phyloP scores from a whole-genome alignment of 2,797 vertebrate genomes.

The Dryobates pubescens region DNA sequence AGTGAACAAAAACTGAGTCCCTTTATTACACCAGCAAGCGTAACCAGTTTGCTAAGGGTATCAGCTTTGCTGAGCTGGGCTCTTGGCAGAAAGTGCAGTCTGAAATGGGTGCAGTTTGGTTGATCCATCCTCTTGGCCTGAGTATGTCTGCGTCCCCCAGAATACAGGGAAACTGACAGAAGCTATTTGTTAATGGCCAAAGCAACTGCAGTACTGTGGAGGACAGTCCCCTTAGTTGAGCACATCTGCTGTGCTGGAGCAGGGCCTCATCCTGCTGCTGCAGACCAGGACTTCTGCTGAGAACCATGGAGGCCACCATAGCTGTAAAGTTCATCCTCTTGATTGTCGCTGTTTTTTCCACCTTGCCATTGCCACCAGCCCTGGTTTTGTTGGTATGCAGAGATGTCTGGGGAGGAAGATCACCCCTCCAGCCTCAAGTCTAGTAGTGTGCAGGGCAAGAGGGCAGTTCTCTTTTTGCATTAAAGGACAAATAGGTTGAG shows the following conservation, averaged over 20 bases:
- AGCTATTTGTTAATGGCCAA: rapidly evolving
- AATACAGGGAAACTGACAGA: neutral
- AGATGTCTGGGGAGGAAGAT: neutral
- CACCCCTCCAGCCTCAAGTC: neutral
- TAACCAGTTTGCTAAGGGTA: neutral
- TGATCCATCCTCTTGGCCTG: neutral
- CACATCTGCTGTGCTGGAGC: neutral
- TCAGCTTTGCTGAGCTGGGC: neutral
- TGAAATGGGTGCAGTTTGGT: rapidly evolving
- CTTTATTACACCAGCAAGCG: rapidly evolving
- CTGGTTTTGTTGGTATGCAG: neutral
- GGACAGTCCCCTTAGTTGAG: neutral
- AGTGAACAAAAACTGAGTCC: neutral
- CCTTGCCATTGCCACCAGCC: neutral
- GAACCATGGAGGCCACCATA: rapidly evolving
- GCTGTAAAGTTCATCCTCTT: rapidly evolving
- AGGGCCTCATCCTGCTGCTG: neutral
- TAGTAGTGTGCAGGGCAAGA: rapidly evolving
- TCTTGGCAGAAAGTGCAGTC: rapidly evolving
- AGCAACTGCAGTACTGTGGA: neutral
- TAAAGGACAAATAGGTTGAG: neutral
- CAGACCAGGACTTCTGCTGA: neutral
- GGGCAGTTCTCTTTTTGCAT: neutral
- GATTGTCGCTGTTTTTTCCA: neutral
- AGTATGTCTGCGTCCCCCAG: neutral